Percentiles rank a stretch among this genome's conserved stretches.
These are phyloP conservation scores for Ahaetulla prasina DNA, from an alignment of 2,113 vertebrate genomes.

Conservation along the genomic window DNA sequence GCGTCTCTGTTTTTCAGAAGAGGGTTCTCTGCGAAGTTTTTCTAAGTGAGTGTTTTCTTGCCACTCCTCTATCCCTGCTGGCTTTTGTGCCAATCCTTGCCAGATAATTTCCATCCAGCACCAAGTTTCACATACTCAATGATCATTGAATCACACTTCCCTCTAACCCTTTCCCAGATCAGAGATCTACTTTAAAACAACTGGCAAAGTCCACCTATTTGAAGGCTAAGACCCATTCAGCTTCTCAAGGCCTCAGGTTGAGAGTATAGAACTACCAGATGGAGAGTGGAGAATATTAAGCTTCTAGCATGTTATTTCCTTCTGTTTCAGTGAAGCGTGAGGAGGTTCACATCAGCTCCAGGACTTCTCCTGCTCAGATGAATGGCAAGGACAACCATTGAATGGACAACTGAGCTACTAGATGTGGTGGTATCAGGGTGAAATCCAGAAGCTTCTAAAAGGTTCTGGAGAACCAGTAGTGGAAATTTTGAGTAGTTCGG, in stretches of 20 bases:
- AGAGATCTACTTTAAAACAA: background rate
- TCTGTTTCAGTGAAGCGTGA: background rate
- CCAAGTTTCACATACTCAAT: background rate
- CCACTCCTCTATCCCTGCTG: background rate
- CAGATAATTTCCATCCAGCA: background rate
- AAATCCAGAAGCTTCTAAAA: too few species aligned
- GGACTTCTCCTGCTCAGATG: background rate
- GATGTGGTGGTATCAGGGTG: too few species aligned
- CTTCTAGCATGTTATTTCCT: background rate
- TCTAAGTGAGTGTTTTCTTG: background rate
- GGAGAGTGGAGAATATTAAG: background rate
- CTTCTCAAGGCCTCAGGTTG: background rate
- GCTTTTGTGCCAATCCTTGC: background rate
- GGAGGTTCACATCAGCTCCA: background rate
- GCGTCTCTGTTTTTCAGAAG: background rate
- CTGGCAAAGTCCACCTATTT: background rate
- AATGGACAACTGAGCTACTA: background rate
- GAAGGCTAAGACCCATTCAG: background rate
- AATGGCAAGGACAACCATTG: background rate
- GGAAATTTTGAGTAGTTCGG: too few species aligned
- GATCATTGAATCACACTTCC: background rate
- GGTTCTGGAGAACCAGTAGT: too few species aligned
- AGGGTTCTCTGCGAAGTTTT: background rate
- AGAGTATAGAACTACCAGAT: background rate
- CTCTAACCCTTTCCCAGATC: background rate